Evolutionary conservation across 2,888 invertebrate genomes (phyloP).

Genomic region (Buathra laborator): DNA sequence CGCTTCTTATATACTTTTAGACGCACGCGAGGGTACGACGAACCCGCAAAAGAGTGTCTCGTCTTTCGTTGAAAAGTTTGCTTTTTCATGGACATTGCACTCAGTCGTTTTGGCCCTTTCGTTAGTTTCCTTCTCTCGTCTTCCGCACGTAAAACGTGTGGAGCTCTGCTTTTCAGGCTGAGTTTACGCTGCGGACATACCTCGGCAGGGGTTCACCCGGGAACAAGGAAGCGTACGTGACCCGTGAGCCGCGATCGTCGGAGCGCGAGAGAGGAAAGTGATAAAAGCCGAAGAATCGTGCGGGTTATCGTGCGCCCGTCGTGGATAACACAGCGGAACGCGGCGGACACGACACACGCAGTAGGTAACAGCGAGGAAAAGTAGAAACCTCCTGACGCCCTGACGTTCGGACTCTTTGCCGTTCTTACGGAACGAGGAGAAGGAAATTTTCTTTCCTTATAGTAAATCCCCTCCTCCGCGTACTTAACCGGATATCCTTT

Average conservation of each 20-base stretch:
- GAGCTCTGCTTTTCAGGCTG: constrained; percentile 40
- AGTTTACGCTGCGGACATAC: constrained; percentile 51
- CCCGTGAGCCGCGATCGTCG: constrained; percentile 5
- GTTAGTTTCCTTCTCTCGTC: constrained; percentile 10
- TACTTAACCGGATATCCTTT: constrained; percentile 46
- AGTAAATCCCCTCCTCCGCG: not conserved
- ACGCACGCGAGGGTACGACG: not conserved
- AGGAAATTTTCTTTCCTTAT: constrained; percentile 50
- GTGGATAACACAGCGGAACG: not conserved
- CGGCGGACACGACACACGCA: constrained; percentile 11
- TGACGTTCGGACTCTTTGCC: constrained; percentile 31
- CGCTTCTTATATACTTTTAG: not conserved
- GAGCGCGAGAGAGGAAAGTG: constrained; percentile 19
- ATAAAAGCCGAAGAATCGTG: constrained; percentile 6
- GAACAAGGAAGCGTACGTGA: constrained; percentile 63
- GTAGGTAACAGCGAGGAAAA: not conserved
- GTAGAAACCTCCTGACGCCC: constrained; percentile 31
- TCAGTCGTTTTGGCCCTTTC: constrained; percentile 45
- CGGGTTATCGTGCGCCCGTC: too few species aligned
- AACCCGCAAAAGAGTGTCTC: constrained; percentile 18
- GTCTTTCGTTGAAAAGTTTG: constrained; percentile 49
- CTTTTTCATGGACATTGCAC: constrained; percentile 65
- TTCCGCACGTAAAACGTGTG: constrained; percentile 59
- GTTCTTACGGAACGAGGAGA: constrained; percentile 47
- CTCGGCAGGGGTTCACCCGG: constrained; percentile 24